Conservation (phyloP, 2,113 vertebrate genomes). For the Aptenodytes forsteri region DNA sequence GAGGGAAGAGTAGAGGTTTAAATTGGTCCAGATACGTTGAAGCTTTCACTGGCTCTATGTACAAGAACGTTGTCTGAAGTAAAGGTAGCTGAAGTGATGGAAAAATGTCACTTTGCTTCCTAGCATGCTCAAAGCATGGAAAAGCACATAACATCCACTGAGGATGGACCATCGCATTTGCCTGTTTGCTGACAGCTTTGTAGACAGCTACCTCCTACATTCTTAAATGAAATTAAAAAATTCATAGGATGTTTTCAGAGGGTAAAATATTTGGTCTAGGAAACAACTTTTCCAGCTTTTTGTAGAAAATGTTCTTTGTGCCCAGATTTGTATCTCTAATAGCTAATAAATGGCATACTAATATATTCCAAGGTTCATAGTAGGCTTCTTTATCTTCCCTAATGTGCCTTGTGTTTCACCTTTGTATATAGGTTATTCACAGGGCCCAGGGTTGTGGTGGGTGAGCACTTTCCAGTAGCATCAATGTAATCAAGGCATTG, state of each 20-base stretch:
- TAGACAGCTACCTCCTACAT: neutral
- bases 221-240: neutral
- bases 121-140: neutral
- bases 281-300: neutral
- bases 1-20: neutral
- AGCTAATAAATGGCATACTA: neutral
- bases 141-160: neutral
- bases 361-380: neutral
- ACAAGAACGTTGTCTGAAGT: neutral
- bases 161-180: neutral
- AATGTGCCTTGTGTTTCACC: neutral
- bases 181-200: neutral
- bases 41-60: neutral
- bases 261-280: neutral
- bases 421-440: fast-evolving
- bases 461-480: neutral
- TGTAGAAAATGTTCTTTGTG: neutral
- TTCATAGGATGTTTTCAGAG: neutral
- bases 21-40: neutral
- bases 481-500: fast-evolving
- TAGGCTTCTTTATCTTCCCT: neutral
- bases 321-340: neutral
- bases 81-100: neutral
- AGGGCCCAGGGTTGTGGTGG: neutral
- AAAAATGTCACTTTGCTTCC: neutral